Conservation (phyloP, 2,113 vertebrate genomes). For the Neolamprologus ventralis region DNA sequence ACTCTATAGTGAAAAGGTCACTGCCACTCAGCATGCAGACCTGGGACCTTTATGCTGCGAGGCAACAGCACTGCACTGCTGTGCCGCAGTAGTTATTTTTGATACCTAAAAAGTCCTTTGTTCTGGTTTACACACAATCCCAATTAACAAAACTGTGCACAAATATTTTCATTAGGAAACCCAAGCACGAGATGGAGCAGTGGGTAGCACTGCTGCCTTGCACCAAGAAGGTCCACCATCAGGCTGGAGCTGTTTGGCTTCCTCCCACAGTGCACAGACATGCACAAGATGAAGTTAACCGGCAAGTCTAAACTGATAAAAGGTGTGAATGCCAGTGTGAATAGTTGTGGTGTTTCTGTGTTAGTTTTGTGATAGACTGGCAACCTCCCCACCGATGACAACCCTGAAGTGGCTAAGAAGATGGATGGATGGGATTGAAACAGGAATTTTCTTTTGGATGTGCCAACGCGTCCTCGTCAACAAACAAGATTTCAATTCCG, state of each 20-base stretch:
- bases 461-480: accelerated
- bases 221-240: background rate
- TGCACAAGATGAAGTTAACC: background rate
- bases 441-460: background rate
- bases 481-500: background rate
- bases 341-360: background rate
- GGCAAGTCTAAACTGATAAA: background rate
- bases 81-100: background rate
- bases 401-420: background rate
- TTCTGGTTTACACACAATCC: background rate
- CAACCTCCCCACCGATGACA: background rate
- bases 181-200: background rate
- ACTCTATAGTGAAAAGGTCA: background rate
- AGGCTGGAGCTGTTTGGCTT: background rate
- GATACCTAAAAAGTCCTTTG: background rate
- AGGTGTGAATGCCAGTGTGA: background rate
- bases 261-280: background rate
- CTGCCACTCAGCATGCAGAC: background rate
- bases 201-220: background rate
- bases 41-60: background rate
- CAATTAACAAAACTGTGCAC: background rate
- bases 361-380: background rate
- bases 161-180: background rate
- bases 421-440: background rate
- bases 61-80: background rate